Conservation (phyloP, 2,888 invertebrate species). For the Drosophila atripex region DNA sequence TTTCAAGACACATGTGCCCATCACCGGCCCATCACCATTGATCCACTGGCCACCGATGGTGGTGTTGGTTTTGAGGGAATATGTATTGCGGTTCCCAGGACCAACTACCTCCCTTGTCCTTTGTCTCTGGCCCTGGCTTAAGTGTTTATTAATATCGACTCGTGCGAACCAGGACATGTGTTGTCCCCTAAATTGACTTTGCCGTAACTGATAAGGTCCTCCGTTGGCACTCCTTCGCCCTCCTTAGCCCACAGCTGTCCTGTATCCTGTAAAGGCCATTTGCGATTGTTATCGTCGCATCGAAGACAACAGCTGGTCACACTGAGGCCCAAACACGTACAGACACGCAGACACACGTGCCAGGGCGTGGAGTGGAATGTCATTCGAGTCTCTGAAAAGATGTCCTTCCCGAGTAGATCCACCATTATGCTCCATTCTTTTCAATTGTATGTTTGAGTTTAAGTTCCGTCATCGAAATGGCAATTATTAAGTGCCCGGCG, state of each 20-base stretch:
- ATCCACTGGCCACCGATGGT: conserved; percentile 17
- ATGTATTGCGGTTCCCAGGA: conserved; percentile 27
- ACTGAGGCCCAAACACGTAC: not conserved
- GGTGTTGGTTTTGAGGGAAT: not conserved
- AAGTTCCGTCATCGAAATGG: conserved; percentile 14
- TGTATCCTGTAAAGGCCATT: conserved; percentile 36
- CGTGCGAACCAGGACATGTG: conserved; percentile 57
- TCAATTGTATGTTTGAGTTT: not conserved
- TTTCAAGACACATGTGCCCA: conserved; percentile 51
- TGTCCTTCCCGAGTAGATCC: not conserved
- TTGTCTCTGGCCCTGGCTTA: conserved; percentile 24
- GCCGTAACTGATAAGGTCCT: conserved; percentile 48
- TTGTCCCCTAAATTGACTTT: conserved; percentile 57
- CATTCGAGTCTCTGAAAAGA: conserved; percentile 2
- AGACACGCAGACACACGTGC: no score
- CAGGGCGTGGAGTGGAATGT: no score
- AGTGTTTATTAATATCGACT: conserved; percentile 62
- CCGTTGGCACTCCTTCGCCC: not conserved
- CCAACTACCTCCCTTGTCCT: not conserved
- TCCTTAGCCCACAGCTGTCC: not conserved
- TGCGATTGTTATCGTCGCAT: conserved; percentile 37
- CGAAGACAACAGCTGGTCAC: conserved; percentile 43
- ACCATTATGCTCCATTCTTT: conserved; percentile 7
- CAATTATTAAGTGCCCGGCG: conserved; percentile 15
- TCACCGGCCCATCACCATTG: conserved; percentile 27